Conservation (phyloP, 2,113 vertebrate species). For the Hypomesus transpacificus region DNA sequence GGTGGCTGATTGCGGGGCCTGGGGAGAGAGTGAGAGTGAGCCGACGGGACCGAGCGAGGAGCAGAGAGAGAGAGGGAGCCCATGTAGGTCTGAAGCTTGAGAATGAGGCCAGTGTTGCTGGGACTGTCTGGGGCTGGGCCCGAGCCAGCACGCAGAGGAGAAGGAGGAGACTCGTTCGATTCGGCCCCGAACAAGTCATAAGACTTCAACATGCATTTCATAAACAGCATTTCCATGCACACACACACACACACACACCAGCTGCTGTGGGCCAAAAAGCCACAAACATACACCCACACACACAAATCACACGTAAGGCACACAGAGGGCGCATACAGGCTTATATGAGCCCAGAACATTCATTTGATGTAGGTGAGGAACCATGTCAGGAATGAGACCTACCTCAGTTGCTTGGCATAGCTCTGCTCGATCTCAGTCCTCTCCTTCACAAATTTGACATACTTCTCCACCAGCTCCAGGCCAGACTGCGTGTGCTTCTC, state of each 20-base stretch:
- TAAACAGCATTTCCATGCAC: constrained; percentile 46
- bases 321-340: background rate
- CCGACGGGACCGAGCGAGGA: constrained; percentile 9
- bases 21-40: constrained; percentile 35
- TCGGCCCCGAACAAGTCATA: constrained; percentile 65
- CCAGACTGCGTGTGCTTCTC: constrained; percentile 89
- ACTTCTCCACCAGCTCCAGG: constrained; percentile 86
- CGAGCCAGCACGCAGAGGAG: constrained; percentile 5
- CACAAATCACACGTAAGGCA: background rate
- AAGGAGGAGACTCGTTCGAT: constrained; percentile 52
- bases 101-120: constrained; percentile 61
- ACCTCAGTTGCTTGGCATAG: constrained; percentile 83
- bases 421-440: constrained; percentile 84
- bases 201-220: constrained; percentile 58
- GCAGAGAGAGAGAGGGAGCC: constrained; percentile 7
- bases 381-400: constrained; percentile 28
- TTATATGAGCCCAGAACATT: background rate
- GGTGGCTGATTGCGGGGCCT: constrained; percentile 29
- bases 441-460: constrained; percentile 89
- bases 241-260: constrained; percentile 13
- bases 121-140: constrained; percentile 14
- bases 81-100: constrained; percentile 41
- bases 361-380: constrained; percentile 6
- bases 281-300: background rate
- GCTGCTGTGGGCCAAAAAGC: constrained; percentile 1